Evolutionary conservation across 2,888 invertebrate species (phyloP).

Genomic region (Agonopterix subpropinquella): DNA sequence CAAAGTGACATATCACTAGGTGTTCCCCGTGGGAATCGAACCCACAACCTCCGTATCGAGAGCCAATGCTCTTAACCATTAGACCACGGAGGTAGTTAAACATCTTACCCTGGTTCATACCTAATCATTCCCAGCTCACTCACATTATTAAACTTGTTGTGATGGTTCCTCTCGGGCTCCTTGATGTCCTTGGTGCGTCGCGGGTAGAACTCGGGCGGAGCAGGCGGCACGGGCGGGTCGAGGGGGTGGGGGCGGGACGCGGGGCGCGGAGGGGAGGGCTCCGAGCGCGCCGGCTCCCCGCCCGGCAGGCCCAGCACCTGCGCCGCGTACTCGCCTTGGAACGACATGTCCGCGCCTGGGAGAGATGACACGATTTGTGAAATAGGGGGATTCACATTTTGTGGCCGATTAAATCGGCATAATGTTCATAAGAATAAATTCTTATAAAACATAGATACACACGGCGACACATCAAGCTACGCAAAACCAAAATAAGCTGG

Average conservation of each 20-base stretch:
- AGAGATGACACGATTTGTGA: constrained; percentile 1
- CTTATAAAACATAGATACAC: too few relatives aligned
- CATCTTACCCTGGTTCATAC: too few relatives aligned
- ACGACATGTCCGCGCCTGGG: constrained; percentile 88
- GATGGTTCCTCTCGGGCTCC: constrained; percentile 23
- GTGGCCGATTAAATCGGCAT: background rate
- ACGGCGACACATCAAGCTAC: too few relatives aligned
- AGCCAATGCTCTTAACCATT: too few relatives aligned
- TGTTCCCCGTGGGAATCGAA: too few relatives aligned
- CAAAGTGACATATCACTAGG: too few relatives aligned
- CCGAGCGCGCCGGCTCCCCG: constrained; percentile 44
- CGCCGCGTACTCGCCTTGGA: constrained; percentile 94
- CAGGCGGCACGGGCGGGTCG: constrained; percentile 25
- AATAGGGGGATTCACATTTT: background rate
- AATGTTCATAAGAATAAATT: too few relatives aligned
- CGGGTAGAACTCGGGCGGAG: constrained; percentile 14
- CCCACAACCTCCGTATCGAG: too few relatives aligned
- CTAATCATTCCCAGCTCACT: too few relatives aligned
- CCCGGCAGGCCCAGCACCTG: constrained; percentile 87
- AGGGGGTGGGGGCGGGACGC: constrained; percentile 31
- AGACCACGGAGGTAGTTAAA: too few relatives aligned
- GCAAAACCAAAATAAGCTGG: too few relatives aligned
- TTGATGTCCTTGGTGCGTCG: constrained; percentile 29
- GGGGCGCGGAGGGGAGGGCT: constrained; percentile 30
- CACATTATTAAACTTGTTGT: constrained; percentile 26